These are phyloP conservation scores for Chelon labrosus DNA, from an alignment of 2,797 vertebrate species.

Conservation along the genomic window DNA sequence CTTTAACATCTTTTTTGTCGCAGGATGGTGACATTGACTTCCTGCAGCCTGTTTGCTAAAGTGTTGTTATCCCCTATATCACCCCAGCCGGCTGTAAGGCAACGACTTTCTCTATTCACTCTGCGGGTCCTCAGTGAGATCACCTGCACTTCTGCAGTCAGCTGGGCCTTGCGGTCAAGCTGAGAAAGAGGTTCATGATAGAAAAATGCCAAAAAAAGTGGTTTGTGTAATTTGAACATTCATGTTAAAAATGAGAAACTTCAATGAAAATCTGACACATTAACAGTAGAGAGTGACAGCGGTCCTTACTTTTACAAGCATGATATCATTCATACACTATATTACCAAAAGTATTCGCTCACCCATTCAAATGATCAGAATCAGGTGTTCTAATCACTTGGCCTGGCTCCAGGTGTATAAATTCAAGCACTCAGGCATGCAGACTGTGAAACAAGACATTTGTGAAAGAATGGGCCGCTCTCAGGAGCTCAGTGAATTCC, in stretches of 20 bases:
- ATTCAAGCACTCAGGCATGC: no score
- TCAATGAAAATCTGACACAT: background rate
- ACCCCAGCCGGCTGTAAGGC: conserved; percentile 80
- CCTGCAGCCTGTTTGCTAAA: conserved; percentile 70
- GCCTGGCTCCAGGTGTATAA: no score
- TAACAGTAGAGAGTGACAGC: background rate
- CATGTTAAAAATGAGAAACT: background rate
- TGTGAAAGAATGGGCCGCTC: no score
- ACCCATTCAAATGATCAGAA: no score
- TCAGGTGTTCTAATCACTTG: no score
- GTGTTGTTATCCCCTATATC: conserved; percentile 67
- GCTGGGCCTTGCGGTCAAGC: conserved; percentile 60
- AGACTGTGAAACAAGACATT: no score
- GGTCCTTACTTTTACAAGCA: conserved; percentile 77
- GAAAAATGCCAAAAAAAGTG: background rate
- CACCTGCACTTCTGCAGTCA: conserved; percentile 68
- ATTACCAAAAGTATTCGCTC: no score
- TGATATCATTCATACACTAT: conserved; percentile 76
- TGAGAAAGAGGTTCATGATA: conserved; percentile 18
- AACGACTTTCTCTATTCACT: conserved; percentile 9
- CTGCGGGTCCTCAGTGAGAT: conserved; percentile 45
- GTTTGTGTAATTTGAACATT: background rate
- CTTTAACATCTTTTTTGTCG: conserved; percentile 19
- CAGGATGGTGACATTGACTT: conserved; percentile 76
- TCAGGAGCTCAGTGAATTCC: no score